Evolutionary conservation across 2,113 vertebrate species (phyloP).

Genomic region (Paramormyrops kingsleyae): DNA sequence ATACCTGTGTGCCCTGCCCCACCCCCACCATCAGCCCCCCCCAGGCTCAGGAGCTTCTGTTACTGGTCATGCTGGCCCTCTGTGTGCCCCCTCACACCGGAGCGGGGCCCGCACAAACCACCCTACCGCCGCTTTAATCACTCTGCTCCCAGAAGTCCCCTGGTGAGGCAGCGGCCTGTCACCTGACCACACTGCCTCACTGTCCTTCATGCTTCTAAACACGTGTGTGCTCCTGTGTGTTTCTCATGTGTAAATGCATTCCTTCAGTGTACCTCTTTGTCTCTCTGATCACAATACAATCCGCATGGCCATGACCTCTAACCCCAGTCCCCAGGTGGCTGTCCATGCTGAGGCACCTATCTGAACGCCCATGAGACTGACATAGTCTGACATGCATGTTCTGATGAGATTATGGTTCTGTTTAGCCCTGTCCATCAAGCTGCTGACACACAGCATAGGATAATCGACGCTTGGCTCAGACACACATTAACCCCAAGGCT

Average conservation of each 20-base stretch:
- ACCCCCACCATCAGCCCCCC: background rate
- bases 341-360: background rate
- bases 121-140: background rate
- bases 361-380: background rate
- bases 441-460: background rate
- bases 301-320: background rate
- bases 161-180: background rate
- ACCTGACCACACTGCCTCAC: background rate
- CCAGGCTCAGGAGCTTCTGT: background rate
- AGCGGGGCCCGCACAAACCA: background rate
- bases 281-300: background rate
- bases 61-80: background rate
- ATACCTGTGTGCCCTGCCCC: background rate
- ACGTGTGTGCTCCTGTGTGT: background rate
- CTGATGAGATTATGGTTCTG: background rate
- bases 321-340: background rate
- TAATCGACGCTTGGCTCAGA: background rate
- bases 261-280: background rate
- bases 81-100: background rate
- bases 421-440: background rate
- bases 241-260: background rate
- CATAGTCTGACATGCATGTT: background rate
- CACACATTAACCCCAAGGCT: background rate
- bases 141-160: background rate
- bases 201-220: background rate